Evolutionary conservation across 2,797 vertebrate species (phyloP).

Genomic region (Galaxias olidus): DNA sequence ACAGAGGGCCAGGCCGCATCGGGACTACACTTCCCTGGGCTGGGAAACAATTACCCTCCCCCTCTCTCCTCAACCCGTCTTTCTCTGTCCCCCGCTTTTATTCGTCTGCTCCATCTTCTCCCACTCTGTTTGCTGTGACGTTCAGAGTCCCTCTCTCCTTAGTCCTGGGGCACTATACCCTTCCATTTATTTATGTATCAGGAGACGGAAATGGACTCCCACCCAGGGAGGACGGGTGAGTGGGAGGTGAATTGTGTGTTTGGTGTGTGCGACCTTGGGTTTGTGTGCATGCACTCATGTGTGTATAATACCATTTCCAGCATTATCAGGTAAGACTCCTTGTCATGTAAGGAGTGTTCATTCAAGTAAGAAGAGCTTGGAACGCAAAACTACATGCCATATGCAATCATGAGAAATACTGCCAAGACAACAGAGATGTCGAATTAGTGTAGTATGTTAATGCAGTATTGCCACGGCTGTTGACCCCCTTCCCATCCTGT

Average conservation of each 20-base stretch:
- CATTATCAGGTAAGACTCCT: too few relatives aligned
- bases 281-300: neutral
- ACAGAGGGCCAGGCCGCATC: constrained; percentile 37
- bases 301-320: too few relatives aligned
- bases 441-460: neutral
- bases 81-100: constrained; percentile 40
- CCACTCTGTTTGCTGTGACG: neutral
- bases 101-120: constrained; percentile 13
- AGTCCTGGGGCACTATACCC: constrained; percentile 67
- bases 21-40: constrained; percentile 55
- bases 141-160: constrained; percentile 41
- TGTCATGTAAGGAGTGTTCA: too few relatives aligned
- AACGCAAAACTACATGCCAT: too few relatives aligned
- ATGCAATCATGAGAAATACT: constrained; percentile 6
- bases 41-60: constrained; percentile 69
- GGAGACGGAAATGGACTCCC: constrained; percentile 73
- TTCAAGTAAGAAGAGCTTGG: too few relatives aligned
- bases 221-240: constrained; percentile 68
- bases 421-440: constrained; percentile 17
- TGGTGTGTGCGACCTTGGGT: constrained; percentile 27
- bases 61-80: constrained; percentile 21
- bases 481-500: neutral
- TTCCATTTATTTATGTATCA: constrained; percentile 77
- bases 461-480: neutral
- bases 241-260: constrained; percentile 56